A percentile compares a stretch with the other conserved stretches of the same genome.
phyloP scores from a whole-genome alignment of 2,797 vertebrate genomes.

The Spea hammondii region DNA sequence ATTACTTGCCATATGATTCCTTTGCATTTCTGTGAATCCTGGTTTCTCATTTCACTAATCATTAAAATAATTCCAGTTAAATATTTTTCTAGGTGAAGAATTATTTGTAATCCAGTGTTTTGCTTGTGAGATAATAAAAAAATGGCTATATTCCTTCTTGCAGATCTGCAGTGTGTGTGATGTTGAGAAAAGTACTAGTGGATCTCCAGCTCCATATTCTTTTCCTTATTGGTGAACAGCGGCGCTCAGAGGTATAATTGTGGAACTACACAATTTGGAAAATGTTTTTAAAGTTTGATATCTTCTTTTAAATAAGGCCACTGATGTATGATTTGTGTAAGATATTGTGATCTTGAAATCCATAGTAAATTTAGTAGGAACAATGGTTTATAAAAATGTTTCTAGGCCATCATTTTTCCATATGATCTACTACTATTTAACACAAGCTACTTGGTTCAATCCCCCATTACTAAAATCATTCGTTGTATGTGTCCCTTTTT shows the following conservation, averaged over 20 bases:
- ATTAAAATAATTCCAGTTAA: not conserved
- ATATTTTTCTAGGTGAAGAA: not conserved
- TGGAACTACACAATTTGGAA: conserved; percentile 16
- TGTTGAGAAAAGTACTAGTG: conserved; percentile 6
- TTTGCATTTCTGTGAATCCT: conserved; percentile 11
- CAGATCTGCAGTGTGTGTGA: conserved; percentile 12
- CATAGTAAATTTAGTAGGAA: too few species aligned
- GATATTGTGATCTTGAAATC: too few species aligned
- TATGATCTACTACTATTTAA: too few species aligned
- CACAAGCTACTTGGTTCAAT: too few species aligned
- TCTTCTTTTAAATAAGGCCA: too few species aligned
- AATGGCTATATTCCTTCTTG: not conserved
- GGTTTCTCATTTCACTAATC: not conserved
- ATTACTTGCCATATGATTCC: conserved; percentile 44
- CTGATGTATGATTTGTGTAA: too few species aligned
- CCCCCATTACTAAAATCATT: too few species aligned
- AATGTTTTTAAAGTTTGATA: not conserved
- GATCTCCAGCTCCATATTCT: conserved; percentile 9
- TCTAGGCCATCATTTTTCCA: too few species aligned
- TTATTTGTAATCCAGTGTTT: conserved; percentile 2
- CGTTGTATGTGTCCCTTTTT: too few species aligned
- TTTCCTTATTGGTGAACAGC: conserved; percentile 44
- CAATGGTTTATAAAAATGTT: too few species aligned
- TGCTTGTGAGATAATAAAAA: conserved; percentile 7
- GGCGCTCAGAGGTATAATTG: conserved; percentile 43